phyloP scores from a whole-genome alignment of 2,888 invertebrate species.

The Trachelus stipa region DNA sequence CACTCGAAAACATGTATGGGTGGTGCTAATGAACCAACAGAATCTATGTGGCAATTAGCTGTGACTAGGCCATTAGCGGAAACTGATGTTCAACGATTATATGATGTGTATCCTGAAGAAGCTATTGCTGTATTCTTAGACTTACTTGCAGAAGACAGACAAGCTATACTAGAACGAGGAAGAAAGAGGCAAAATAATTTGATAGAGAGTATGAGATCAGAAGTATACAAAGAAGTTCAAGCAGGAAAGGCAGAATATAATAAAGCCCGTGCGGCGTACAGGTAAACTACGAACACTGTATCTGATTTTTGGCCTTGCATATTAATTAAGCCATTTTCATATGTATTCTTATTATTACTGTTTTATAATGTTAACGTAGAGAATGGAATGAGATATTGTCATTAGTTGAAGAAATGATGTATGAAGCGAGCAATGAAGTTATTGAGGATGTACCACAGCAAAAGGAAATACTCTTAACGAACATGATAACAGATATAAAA shows the following conservation, averaged over 20 bases:
- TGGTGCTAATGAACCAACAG: slow-evolving; percentile 29
- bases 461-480: slow-evolving; percentile 28
- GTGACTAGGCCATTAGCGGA: slow-evolving; percentile 37
- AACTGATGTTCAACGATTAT: slow-evolving; percentile 28
- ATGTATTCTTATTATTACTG: not conserved
- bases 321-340: not conserved
- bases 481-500: slow-evolving; percentile 36
- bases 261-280: slow-evolving; percentile 38
- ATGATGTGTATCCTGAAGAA: slow-evolving; percentile 34
- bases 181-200: slow-evolving; percentile 32
- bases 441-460: slow-evolving; percentile 23
- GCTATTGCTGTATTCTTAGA: slow-evolving; percentile 34
- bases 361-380: slow-evolving; percentile 19
- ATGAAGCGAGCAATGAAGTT: slow-evolving; percentile 31
- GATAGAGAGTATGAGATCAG: slow-evolving; percentile 35
- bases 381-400: slow-evolving; percentile 43
- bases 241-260: slow-evolving; percentile 38
- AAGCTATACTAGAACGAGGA: slow-evolving; percentile 35
- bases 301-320: not conserved
- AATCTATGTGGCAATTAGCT: slow-evolving; percentile 43
- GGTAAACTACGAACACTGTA: slow-evolving; percentile 22
- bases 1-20: slow-evolving; percentile 28
- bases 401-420: slow-evolving; percentile 39
- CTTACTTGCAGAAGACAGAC: slow-evolving; percentile 37
- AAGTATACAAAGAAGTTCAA: slow-evolving; percentile 40